phyloP scores from a whole-genome alignment of 2,797 vertebrate genomes.

The Hippocampus kuda region DNA sequence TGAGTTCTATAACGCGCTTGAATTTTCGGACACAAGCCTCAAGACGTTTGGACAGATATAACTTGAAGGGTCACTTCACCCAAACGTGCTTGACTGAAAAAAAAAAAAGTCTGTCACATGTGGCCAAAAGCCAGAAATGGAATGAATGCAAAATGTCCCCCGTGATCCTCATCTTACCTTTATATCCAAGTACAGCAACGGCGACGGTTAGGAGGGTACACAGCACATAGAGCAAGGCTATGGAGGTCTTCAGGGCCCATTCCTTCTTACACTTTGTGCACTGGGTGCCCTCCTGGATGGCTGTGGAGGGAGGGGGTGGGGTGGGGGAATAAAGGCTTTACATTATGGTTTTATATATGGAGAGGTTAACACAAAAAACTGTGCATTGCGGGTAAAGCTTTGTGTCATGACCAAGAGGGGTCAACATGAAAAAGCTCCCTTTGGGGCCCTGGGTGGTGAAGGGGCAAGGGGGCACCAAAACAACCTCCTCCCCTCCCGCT shows the following conservation, averaged over 20 bases:
- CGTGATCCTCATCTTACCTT: conserved; percentile 69
- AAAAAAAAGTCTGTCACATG: no score
- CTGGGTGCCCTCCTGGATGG: conserved; percentile 92
- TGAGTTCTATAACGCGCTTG: conserved; percentile 38
- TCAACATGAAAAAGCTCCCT: conserved; percentile 75
- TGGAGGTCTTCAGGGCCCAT: conserved; percentile 91
- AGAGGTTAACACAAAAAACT: not conserved
- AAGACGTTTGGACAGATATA: not conserved
- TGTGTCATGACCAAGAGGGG: conserved; percentile 24
- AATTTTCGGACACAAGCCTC: conserved; percentile 17
- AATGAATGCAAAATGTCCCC: not conserved
- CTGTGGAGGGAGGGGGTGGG: conserved; percentile 56
- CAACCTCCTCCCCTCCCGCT: conserved; percentile 53
- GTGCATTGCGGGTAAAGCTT: not conserved
- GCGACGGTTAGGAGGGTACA: conserved; percentile 88
- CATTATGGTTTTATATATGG: conserved; percentile 1
- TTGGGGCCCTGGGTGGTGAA: conserved; percentile 51
- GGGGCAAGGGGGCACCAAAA: conserved; percentile 72
- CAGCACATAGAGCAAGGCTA: conserved; percentile 85
- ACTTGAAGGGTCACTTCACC: conserved; percentile 14
- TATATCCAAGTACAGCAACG: conserved; percentile 88
- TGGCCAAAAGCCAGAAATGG: not conserved
- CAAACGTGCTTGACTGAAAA: not conserved
- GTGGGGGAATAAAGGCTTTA: conserved; percentile 9
- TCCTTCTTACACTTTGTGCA: conserved; percentile 96